Base-by-base conservation (phyloP, 92 coral and sea anemone genomes). In the Porites lobata region DNA sequence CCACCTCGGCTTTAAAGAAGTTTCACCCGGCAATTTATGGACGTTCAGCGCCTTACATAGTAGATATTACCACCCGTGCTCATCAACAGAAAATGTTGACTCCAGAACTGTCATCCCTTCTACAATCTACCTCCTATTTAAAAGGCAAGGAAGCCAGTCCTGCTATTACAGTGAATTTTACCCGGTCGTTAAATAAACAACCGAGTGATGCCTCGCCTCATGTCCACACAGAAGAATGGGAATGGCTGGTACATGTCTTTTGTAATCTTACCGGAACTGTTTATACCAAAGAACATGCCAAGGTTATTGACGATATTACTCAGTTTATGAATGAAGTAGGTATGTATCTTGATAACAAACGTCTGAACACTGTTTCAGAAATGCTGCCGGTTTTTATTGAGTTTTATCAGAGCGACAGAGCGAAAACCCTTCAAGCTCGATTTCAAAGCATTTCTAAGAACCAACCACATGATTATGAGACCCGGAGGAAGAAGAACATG, bases 21-120 rank as follows among this genome's bases (percentile, higher is more conserved):
- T 91, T 94, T 38, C 93, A 94, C 47, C 90, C 93, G 8, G 88
- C 80, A 26, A 77, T 94, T 52, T 94, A 81, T 65, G 96, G 93
- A 24, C 10, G 50, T 26, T 61, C 59, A 6, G 77, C 77, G 77
- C 58, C 77, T 72, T 11, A 72, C 50, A 72, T 29, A 29, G 4
- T 1, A 2, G 61, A 72, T 19, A 53, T 43, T n/a, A 43, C 32
- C 17, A 26, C 21, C 53, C 53, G 69, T 18, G 22, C 69, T 15
- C 12, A 15, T 38, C 73, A 80, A 52, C 47, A 18, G 77, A n/a
- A 66, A 17, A 19, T 9, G 50, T 50, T 62, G 6, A 50, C 14
- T 7, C 21, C 20, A 22, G 74, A 47, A 2, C 66, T 56, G 8
- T 50, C 52, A 47, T 72, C 57, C 50, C 6, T 32, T 8, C 9